These are phyloP conservation scores for Tridacna gigas DNA, from an alignment of 2,888 invertebrate species.

Conservation along the genomic window DNA sequence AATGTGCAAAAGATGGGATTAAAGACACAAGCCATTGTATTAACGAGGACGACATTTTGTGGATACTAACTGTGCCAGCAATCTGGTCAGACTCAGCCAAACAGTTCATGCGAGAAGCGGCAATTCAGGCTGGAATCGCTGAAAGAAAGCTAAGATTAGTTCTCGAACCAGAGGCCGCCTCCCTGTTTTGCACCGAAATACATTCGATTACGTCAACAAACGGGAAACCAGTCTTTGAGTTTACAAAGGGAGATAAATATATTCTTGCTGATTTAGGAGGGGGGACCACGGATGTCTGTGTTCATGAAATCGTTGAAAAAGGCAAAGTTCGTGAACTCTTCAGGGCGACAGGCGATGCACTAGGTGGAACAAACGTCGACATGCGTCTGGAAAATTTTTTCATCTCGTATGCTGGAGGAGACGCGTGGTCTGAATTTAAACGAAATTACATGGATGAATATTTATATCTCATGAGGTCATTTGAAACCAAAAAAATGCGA, in stretches of 20 bases:
- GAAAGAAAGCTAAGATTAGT: conserved; percentile 30
- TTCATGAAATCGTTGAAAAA: conserved; percentile 27
- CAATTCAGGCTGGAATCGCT: conserved; percentile 41
- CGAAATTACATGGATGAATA: conserved; percentile 28
- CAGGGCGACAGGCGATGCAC: conserved; percentile 38
- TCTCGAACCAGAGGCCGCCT: conserved; percentile 56
- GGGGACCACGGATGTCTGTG: conserved; percentile 43
- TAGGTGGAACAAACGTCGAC: conserved; percentile 33
- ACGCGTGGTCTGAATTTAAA: conserved; percentile 31
- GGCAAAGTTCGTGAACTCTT: conserved; percentile 33
- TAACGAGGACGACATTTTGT: conserved; percentile 30
- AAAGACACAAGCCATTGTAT: conserved; percentile 18
- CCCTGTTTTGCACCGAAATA: conserved; percentile 39
- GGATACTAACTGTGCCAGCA: conserved; percentile 48
- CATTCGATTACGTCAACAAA: conserved; percentile 8
- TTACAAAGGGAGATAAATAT: conserved; percentile 31
- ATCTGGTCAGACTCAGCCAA: conserved; percentile 52
- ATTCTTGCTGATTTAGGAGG: conserved; percentile 49
- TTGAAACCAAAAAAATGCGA: conserved; percentile 32
- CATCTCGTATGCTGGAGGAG: conserved; percentile 20
- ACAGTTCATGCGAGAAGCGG: conserved; percentile 50
- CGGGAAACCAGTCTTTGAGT: conserved; percentile 9
- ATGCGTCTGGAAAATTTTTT: conserved; percentile 24
- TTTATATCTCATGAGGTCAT: conserved; percentile 20
- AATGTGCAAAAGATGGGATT: conserved; percentile 3